Conservation (phyloP, 1,140 invertebrate species). For the Ditylenchus dipsaci region DNA sequence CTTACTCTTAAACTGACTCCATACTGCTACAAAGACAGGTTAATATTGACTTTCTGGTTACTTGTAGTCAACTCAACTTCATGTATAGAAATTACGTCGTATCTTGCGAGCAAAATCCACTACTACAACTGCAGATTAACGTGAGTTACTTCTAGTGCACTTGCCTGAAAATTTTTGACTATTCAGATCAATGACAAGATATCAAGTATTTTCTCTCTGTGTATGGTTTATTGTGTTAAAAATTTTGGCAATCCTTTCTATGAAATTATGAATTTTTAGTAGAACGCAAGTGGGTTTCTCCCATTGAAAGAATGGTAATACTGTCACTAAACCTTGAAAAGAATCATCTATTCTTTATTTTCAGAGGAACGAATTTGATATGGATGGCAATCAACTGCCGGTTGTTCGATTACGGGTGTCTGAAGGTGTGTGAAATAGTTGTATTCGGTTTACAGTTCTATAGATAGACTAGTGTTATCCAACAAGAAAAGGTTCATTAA, state of each 20-base stretch:
- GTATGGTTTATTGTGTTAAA: too few species aligned
- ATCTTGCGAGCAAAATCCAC: constrained; percentile 45
- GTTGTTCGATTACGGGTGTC: not conserved
- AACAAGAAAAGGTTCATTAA: too few species aligned
- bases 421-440: not conserved
- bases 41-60: too few species aligned
- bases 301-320: not conserved
- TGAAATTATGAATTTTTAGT: not conserved
- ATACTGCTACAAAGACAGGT: constrained; percentile 24
- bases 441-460: too few species aligned
- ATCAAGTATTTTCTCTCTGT: constrained; percentile 30
- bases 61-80: too few species aligned
- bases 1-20: constrained; percentile 31
- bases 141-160: too few species aligned
- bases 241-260: too few species aligned
- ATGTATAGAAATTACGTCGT: constrained; percentile 25
- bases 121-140: constrained; percentile 29
- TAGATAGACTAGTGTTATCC: too few species aligned
- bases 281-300: not conserved
- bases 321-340: not conserved
- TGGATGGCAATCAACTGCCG: not conserved
- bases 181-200: constrained; percentile 33
- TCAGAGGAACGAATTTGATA: not conserved
- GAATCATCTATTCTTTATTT: not conserved
- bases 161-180: too few species aligned